Conservation (phyloP, 2,888 invertebrate species). For the Microplitis deprimator region DNA sequence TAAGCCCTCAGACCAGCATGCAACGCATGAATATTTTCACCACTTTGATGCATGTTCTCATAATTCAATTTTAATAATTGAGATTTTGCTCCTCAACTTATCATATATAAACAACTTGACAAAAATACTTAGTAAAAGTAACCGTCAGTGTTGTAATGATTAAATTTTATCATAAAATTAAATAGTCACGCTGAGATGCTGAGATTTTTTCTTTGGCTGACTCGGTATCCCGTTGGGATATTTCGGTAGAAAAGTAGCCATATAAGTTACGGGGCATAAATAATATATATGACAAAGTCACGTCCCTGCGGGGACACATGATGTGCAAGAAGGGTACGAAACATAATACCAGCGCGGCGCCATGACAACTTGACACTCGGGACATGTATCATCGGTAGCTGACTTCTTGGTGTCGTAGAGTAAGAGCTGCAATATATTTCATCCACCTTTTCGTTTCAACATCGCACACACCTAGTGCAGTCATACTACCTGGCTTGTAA, state of each 20-base stretch:
- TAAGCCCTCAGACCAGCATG: conserved; percentile 63
- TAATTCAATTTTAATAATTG: too few species aligned
- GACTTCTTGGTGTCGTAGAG: conserved; percentile 63
- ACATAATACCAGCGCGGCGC: conserved; percentile 54
- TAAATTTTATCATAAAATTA: too few species aligned
- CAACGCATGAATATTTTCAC: conserved; percentile 68
- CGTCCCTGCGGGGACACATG: conserved; percentile 49
- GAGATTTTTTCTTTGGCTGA: not conserved
- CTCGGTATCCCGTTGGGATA: conserved; percentile 1
- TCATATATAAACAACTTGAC: too few species aligned
- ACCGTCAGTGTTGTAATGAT: too few species aligned
- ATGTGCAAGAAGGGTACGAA: conserved; percentile 36
- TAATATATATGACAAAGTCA: conserved; percentile 64
- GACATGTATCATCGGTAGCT: conserved; percentile 67
- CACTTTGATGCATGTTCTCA: conserved; percentile 37
- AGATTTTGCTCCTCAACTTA: too few species aligned
- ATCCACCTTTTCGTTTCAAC: conserved; percentile 35
- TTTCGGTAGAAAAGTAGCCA: not conserved
- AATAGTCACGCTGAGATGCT: conserved; percentile 42
- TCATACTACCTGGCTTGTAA: not conserved
- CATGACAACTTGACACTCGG: conserved; percentile 52
- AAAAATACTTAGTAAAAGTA: too few species aligned
- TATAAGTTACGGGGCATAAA: conserved; percentile 45
- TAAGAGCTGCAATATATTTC: conserved; percentile 46
- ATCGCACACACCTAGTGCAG: not conserved